Conservation (phyloP, 2,113 vertebrate genomes). For the Galeopterus variegatus region DNA sequence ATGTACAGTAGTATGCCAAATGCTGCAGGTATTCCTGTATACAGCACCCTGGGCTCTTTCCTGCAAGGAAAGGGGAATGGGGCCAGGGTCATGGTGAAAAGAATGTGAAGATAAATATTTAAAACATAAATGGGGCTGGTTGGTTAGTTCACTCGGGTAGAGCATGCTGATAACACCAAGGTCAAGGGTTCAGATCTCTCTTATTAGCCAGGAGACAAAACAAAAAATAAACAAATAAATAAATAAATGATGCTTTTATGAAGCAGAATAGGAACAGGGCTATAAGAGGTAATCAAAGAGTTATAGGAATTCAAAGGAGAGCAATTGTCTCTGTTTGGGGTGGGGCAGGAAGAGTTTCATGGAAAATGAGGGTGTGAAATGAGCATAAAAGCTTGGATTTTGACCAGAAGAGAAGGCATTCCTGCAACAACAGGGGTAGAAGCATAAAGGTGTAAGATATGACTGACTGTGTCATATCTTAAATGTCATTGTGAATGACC, state of each 20-base stretch:
- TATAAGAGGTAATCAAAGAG: neutral
- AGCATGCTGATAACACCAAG: too few species aligned
- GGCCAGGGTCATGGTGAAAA: neutral
- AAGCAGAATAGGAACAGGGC: conserved; percentile 10
- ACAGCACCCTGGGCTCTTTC: neutral
- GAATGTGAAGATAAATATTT: conserved; percentile 44
- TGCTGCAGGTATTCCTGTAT: neutral
- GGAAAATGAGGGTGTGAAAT: neutral
- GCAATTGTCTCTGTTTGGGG: neutral
- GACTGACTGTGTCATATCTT: neutral
- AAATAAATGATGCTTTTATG: conserved; percentile 3
- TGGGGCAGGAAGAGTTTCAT: neutral
- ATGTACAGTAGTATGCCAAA: neutral
- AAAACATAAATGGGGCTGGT: neutral
- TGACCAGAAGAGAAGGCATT: neutral
- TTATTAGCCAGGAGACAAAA: too few species aligned
- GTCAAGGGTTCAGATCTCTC: too few species aligned
- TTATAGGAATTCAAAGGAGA: conserved; percentile 8
- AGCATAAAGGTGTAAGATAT: neutral
- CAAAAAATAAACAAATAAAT: too few species aligned
- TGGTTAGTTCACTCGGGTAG: too few species aligned
- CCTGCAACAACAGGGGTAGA: neutral
- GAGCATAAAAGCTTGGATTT: neutral
- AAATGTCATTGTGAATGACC: neutral
- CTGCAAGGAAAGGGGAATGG: neutral